Conservation (phyloP, 2,888 invertebrate genomes). For the Luperina nickerlii region DNA sequence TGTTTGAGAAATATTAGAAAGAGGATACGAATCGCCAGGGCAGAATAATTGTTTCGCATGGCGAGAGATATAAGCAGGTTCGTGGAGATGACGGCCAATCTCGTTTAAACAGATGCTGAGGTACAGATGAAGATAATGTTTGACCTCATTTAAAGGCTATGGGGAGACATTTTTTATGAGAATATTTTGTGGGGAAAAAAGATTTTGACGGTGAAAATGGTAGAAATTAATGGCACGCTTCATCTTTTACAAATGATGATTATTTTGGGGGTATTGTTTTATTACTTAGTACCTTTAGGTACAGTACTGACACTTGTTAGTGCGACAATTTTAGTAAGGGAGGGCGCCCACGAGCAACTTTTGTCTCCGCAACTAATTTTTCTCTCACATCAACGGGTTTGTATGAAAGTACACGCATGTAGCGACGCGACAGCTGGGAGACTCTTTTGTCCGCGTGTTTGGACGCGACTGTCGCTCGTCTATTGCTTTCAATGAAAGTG, state of each 20-base stretch:
- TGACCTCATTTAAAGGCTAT: conserved; percentile 34
- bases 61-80: conserved; percentile 28
- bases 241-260: neutral
- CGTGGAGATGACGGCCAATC: conserved; percentile 43
- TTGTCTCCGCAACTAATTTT: too few relatives aligned
- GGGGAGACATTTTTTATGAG: neutral
- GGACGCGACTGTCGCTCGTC: too few relatives aligned
- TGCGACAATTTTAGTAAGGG: too few relatives aligned
- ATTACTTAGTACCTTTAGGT: neutral
- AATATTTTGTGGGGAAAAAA: neutral
- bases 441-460: too few relatives aligned
- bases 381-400: too few relatives aligned
- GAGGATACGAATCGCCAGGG: conserved; percentile 4
- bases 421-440: too few relatives aligned
- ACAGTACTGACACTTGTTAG: neutral
- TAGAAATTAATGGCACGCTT: neutral
- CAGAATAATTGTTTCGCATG: conserved; percentile 59
- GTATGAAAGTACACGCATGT: too few relatives aligned
- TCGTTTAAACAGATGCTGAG: conserved; percentile 22
- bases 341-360: too few relatives aligned
- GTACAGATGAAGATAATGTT: conserved; percentile 7
- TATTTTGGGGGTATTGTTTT: neutral
- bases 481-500: too few relatives aligned
- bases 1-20: conserved; percentile 6
- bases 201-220: neutral